Evolutionary conservation across 2,797 vertebrate species (phyloP).

Genomic region (Hyperoplus lanceolatus): DNA sequence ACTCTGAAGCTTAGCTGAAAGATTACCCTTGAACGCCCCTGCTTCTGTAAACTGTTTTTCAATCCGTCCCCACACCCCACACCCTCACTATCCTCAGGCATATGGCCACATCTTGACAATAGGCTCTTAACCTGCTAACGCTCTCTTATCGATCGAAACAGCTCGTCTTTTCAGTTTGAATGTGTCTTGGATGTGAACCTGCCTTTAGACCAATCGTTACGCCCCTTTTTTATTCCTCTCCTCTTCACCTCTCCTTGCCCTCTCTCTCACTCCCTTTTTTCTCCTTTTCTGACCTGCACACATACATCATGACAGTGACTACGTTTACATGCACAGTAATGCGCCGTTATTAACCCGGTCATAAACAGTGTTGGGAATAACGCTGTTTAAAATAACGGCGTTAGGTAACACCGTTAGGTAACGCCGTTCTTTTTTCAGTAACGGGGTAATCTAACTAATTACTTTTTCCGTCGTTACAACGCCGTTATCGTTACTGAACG

Average conservation of each 20-base stretch:
- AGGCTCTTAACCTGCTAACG: constrained; percentile 31
- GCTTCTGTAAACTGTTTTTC: neutral
- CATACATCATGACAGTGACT: constrained; percentile 7
- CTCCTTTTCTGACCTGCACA: constrained; percentile 9
- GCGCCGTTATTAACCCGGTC: too few relatives aligned
- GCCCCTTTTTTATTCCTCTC: neutral
- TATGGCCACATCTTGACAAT: neutral
- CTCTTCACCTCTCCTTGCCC: neutral
- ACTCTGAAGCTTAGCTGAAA: neutral
- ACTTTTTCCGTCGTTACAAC: too few relatives aligned
- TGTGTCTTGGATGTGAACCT: neutral
- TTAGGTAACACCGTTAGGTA: too few relatives aligned
- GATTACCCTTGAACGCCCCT: constrained; percentile 7
- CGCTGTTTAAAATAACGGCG: too few relatives aligned
- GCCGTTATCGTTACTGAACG: too few relatives aligned
- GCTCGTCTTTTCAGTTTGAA: neutral
- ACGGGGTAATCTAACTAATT: too few relatives aligned
- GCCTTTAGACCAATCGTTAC: neutral
- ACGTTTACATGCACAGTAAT: neutral
- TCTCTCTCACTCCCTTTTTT: constrained; percentile 1
- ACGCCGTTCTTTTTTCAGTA: too few relatives aligned
- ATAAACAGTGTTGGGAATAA: too few relatives aligned
- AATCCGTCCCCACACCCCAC: constrained; percentile 1
- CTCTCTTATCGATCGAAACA: constrained; percentile 20
- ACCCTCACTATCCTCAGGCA: neutral